These are phyloP conservation scores for Petrocephalus microphthalmus DNA, from an alignment of 2,113 vertebrate genomes.

Conservation along the genomic window DNA sequence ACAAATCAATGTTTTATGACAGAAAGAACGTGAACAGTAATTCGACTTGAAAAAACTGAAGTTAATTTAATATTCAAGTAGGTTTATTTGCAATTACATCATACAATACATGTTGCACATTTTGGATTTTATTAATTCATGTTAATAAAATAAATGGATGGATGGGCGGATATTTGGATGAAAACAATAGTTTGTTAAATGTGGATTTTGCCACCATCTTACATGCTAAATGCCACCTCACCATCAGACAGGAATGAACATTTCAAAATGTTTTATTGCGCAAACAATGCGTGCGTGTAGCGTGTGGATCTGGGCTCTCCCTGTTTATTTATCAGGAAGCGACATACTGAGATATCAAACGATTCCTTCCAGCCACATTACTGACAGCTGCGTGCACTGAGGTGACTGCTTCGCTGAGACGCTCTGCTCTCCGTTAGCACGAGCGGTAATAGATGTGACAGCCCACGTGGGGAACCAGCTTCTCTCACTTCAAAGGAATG, in stretches of 20 bases:
- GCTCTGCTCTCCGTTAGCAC: not conserved
- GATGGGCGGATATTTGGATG: not conserved
- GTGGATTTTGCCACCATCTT: not conserved
- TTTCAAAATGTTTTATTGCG: not conserved
- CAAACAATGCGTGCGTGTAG: not conserved
- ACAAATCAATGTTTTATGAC: not conserved
- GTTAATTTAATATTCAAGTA: not conserved
- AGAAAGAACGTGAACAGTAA: not conserved
- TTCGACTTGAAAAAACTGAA: not conserved
- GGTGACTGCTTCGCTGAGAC: not conserved
- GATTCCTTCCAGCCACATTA: not conserved
- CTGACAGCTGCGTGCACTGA: not conserved
- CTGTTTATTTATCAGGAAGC: not conserved
- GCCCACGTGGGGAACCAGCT: not conserved
- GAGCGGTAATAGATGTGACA: not conserved
- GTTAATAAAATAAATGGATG: not conserved
- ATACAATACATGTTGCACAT: not conserved
- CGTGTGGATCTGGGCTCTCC: not conserved
- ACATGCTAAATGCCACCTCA: not conserved
- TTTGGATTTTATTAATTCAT: not conserved
- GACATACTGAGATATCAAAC: not conserved
- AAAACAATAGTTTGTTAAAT: not conserved
- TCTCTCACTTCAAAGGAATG: not conserved
- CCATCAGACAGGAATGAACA: not conserved
- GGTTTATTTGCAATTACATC: not conserved